Conservation (phyloP, 2,797 vertebrate genomes). For the Chrosomus eos region DNA sequence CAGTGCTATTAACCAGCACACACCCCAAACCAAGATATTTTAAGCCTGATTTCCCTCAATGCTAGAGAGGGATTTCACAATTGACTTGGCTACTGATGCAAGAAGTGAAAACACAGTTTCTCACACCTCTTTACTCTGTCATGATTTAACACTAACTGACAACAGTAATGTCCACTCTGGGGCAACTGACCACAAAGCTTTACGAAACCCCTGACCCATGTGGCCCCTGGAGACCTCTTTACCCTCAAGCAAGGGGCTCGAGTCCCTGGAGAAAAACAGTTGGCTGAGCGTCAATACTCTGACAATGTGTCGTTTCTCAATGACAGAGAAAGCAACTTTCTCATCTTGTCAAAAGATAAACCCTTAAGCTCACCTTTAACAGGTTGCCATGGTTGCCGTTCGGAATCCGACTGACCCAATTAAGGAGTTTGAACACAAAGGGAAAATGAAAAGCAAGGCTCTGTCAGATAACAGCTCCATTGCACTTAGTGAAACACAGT, state of each 20-base stretch:
- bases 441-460: slow-evolving; percentile 45
- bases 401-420: slow-evolving; percentile 72
- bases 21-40: slow-evolving; percentile 25
- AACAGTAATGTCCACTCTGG: slow-evolving; percentile 57
- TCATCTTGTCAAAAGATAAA: slow-evolving; percentile 42
- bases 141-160: slow-evolving; percentile 54
- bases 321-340: slow-evolving; percentile 24
- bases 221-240: slow-evolving; percentile 50
- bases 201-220: slow-evolving; percentile 63
- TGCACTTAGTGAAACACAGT: slow-evolving; percentile 64
- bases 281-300: slow-evolving; percentile 50
- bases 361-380: slow-evolving; percentile 58
- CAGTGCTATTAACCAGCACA: not conserved
- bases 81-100: slow-evolving; percentile 30
- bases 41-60: slow-evolving; percentile 35
- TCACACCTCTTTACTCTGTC: slow-evolving; percentile 31
- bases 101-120: slow-evolving; percentile 35
- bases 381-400: slow-evolving; percentile 54
- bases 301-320: slow-evolving; percentile 52
- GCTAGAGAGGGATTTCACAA: slow-evolving; percentile 24
- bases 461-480: slow-evolving; percentile 59
- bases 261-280: slow-evolving; percentile 52
- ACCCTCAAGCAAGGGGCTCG: slow-evolving; percentile 38
- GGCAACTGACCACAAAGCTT: slow-evolving; percentile 59
- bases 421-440: slow-evolving; percentile 63